These are phyloP conservation scores for Trissolcus japonicus DNA, from an alignment of 2,888 invertebrate genomes.

Conservation along the genomic window DNA sequence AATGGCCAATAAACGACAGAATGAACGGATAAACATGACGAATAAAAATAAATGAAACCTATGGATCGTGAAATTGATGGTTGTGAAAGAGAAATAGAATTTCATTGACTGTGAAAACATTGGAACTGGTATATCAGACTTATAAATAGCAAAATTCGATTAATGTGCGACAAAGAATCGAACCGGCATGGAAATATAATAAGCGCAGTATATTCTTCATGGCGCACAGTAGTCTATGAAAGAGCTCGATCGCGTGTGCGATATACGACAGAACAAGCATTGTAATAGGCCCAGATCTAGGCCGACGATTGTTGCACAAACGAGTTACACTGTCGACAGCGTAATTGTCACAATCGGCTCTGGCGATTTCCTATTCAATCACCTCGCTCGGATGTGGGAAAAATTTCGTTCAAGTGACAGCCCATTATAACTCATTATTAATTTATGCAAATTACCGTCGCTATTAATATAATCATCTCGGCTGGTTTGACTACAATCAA, in stretches of 20 bases:
- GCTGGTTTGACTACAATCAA: too few species aligned
- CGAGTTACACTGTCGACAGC: conserved; percentile 47
- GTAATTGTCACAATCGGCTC: conserved; percentile 57
- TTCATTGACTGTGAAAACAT: background rate
- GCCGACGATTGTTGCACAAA: conserved; percentile 52
- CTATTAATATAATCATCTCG: too few species aligned
- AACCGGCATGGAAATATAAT: conserved; percentile 29
- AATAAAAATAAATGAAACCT: too few species aligned
- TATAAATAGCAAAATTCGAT: conserved; percentile 2
- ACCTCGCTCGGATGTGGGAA: conserved; percentile 49
- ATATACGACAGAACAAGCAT: conserved; percentile 52
- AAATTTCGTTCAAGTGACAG: conserved; percentile 27
- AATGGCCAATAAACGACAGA: too few species aligned
- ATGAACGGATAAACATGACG: too few species aligned
- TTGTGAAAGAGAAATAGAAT: background rate
- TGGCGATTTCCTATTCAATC: conserved; percentile 50
- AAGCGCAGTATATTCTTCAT: conserved; percentile 15
- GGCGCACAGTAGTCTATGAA: conserved; percentile 31
- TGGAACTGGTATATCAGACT: too few species aligned
- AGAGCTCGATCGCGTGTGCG: conserved; percentile 55
- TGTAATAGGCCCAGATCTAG: conserved; percentile 54
- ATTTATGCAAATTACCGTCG: conserved; percentile 22
- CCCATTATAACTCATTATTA: conserved; percentile 29
- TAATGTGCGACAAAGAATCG: conserved; percentile 22
- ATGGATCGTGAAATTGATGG: too few species aligned